Conservation (phyloP, 2,888 invertebrate genomes). For the Napeogenes sylphis region DNA sequence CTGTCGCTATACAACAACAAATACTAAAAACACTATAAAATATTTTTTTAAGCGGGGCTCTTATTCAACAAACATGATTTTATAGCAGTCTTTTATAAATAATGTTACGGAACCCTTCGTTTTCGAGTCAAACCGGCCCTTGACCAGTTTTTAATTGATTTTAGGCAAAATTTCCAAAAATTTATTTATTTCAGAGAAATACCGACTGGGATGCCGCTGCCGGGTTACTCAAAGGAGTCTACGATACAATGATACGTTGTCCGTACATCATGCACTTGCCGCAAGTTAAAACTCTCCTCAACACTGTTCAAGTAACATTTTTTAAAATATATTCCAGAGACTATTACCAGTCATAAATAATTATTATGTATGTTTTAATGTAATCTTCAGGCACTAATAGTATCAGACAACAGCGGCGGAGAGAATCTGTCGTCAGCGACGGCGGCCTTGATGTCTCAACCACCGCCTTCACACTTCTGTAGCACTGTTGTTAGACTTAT, state of each 20-base stretch:
- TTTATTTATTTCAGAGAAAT: slow-evolving; percentile 80
- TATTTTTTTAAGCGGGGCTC: no score
- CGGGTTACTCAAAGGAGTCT: slow-evolving; percentile 94
- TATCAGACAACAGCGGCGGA: slow-evolving; percentile 83
- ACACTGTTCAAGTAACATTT: slow-evolving; percentile 86
- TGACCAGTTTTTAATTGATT: no score
- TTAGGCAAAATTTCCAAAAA: no score
- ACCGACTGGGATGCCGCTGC: slow-evolving; percentile 99
- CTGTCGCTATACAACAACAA: no score
- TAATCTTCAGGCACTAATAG: slow-evolving; percentile 81
- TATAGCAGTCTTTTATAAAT: no score
- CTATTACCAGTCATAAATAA: no score
- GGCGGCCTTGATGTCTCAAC: slow-evolving; percentile 91
- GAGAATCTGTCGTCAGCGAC: slow-evolving; percentile 90
- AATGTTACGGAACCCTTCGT: no score
- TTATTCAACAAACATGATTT: no score
- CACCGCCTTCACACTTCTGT: slow-evolving; percentile 96
- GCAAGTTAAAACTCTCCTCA: slow-evolving; percentile 92
- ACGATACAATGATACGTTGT: slow-evolving; percentile 94
- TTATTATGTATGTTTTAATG: no score
- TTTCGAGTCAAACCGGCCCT: no score
- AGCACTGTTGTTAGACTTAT: slow-evolving; percentile 97
- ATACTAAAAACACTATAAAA: no score
- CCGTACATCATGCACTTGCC: slow-evolving; percentile 98
- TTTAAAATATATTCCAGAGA: not conserved